Conservation (phyloP, 2,797 vertebrate genomes). For the Silurus aristotelis region DNA sequence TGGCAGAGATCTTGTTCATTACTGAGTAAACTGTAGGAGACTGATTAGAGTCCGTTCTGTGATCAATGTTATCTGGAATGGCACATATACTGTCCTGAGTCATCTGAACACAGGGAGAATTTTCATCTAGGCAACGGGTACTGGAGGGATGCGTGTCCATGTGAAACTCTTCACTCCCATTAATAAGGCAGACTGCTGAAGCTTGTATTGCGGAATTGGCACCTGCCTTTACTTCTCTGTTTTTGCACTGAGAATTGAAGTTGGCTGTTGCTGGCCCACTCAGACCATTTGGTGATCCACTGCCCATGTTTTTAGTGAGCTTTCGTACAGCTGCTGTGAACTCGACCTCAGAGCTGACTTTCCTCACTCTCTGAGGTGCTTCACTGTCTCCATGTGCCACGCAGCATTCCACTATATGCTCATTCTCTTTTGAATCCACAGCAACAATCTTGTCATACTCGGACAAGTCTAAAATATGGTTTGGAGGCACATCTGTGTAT, state of each 20-base stretch:
- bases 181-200: slow-evolving; percentile 65
- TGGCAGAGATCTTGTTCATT: slow-evolving; percentile 80
- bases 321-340: slow-evolving; percentile 66
- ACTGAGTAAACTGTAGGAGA: slow-evolving; percentile 72
- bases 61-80: slow-evolving; percentile 40
- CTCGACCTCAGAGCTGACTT: slow-evolving; percentile 56
- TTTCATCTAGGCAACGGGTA: slow-evolving; percentile 39
- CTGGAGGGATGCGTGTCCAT: slow-evolving; percentile 47
- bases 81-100: not conserved
- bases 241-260: slow-evolving; percentile 3
- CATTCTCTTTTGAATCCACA: slow-evolving; percentile 44
- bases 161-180: slow-evolving; percentile 58
- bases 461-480: slow-evolving; percentile 32
- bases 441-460: slow-evolving; percentile 42
- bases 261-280: not conserved
- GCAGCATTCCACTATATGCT: slow-evolving; percentile 41
- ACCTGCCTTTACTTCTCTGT: slow-evolving; percentile 15
- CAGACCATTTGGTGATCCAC: slow-evolving; percentile 19
- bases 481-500: slow-evolving; percentile 39
- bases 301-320: slow-evolving; percentile 51
- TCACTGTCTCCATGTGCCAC: slow-evolving; percentile 10
- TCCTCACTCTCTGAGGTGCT: slow-evolving; percentile 41
- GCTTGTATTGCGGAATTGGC: slow-evolving; percentile 45
- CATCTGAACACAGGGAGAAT: slow-evolving; percentile 18
- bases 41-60: slow-evolving; percentile 54